Conservation (phyloP, 2,888 invertebrate species). For the Uloborus plumipes region DNA sequence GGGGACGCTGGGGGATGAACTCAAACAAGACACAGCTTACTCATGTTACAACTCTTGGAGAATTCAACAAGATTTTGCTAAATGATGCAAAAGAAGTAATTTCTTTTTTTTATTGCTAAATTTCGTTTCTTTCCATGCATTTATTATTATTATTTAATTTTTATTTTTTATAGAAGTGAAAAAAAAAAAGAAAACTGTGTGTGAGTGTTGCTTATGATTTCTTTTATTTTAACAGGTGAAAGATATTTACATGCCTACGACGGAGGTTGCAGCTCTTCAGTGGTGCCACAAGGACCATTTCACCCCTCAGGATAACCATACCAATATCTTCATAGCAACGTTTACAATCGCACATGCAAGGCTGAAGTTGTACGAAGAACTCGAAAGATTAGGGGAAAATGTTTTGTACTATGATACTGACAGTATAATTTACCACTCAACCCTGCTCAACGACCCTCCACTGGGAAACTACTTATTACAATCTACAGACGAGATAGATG, state of each 20-base stretch:
- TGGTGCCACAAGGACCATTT: neutral
- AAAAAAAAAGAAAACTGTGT: too few species aligned
- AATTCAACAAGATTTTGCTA: neutral
- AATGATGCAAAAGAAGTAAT: neutral
- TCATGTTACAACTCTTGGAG: neutral
- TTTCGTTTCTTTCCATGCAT: neutral
- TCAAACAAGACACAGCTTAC: neutral
- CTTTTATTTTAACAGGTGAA: neutral
- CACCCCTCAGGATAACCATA: too few species aligned
- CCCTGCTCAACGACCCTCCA: neutral
- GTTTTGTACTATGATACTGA: constrained; percentile 12
- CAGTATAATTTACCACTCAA: neutral
- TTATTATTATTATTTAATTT: too few species aligned
- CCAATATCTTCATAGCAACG: too few species aligned
- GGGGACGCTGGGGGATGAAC: neutral
- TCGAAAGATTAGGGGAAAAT: neutral
- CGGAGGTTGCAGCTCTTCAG: neutral
- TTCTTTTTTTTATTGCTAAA: neutral
- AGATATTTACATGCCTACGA: neutral
- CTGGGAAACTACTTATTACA: neutral
- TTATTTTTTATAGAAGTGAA: too few species aligned
- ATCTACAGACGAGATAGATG: constrained; percentile 5
- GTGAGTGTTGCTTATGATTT: neutral
- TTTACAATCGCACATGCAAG: neutral
- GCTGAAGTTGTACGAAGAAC: neutral